Percentiles rank a stretch among this genome's conserved stretches.
Evolutionary conservation across 2,888 invertebrate species (phyloP).

Genomic region (Octodonta nipae): DNA sequence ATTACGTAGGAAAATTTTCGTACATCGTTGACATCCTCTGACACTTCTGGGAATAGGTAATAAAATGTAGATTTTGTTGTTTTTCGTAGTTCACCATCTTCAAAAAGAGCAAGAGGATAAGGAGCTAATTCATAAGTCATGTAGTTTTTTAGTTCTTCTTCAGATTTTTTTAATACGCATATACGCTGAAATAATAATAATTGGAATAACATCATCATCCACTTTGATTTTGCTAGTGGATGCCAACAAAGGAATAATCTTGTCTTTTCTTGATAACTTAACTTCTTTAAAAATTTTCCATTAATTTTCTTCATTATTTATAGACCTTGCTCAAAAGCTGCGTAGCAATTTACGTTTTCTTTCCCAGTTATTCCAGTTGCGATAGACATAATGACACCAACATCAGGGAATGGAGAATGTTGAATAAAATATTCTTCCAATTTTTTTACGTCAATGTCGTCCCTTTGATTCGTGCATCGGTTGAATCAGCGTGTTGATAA

Average conservation of each 20-base stretch:
- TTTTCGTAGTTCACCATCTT: slow-evolving; percentile 7
- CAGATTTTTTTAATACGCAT: slow-evolving; percentile 6
- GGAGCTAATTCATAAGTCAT: slow-evolving; percentile 7
- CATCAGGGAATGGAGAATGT: slow-evolving; percentile 6
- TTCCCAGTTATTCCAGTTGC: slow-evolving; percentile 6
- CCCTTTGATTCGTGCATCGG: slow-evolving; percentile 7
- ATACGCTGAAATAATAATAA: slow-evolving; percentile 7
- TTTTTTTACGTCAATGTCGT: slow-evolving; percentile 5
- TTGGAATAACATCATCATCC: slow-evolving; percentile 5
- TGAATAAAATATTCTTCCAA: slow-evolving; percentile 6
- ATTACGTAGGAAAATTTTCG: slow-evolving; percentile 4
- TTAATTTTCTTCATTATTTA: slow-evolving; percentile 5
- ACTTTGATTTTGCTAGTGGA: slow-evolving; percentile 4
- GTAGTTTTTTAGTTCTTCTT: slow-evolving; percentile 6
- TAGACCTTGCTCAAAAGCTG: slow-evolving; percentile 6
- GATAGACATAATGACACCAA: slow-evolving; percentile 5
- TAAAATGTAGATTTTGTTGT: slow-evolving; percentile 8
- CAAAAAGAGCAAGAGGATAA: slow-evolving; percentile 6
- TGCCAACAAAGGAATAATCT: slow-evolving; percentile 4
- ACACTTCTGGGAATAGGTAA: slow-evolving; percentile 4
- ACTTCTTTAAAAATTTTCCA: slow-evolving; percentile 5
- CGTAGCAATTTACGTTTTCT: slow-evolving; percentile 4
- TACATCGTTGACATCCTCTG: slow-evolving; percentile 5
- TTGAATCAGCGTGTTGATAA: slow-evolving; percentile 8
- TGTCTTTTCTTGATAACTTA: slow-evolving; percentile 4